These are phyloP conservation scores for Choloepus didactylus DNA, from an alignment of 2,797 vertebrate species.

Conservation along the genomic window DNA sequence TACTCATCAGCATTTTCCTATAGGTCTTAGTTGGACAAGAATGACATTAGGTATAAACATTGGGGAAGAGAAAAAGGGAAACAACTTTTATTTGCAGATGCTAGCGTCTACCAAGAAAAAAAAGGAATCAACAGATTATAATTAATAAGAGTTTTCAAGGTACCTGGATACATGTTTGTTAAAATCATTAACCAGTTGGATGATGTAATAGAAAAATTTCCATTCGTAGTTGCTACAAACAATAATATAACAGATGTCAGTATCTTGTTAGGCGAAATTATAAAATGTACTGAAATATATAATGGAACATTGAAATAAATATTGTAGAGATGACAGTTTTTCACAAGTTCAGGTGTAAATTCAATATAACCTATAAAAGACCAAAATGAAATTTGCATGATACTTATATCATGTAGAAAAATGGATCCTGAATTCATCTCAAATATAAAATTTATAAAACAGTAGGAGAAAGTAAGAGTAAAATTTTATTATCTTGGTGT, in stretches of 20 bases:
- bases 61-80: background rate
- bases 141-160: background rate
- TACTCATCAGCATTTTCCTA: background rate
- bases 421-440: background rate
- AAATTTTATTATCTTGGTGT: background rate
- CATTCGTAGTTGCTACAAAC: background rate
- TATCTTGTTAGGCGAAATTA: background rate
- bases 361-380: background rate
- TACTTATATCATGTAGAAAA: background rate
- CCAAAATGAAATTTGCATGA: background rate
- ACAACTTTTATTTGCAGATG: background rate
- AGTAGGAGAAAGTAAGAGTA: background rate
- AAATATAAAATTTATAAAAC: background rate
- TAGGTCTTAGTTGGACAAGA: background rate
- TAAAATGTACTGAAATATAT: constrained; percentile 10
- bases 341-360: background rate
- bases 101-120: background rate
- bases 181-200: background rate
- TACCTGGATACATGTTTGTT: background rate
- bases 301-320: background rate
- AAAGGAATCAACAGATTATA: background rate
- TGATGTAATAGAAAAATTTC: background rate
- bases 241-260: constrained; percentile 37
- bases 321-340: background rate
- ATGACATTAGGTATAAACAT: background rate